Conservation (phyloP, 2,113 vertebrate species). For the Trogon surrucura region DNA sequence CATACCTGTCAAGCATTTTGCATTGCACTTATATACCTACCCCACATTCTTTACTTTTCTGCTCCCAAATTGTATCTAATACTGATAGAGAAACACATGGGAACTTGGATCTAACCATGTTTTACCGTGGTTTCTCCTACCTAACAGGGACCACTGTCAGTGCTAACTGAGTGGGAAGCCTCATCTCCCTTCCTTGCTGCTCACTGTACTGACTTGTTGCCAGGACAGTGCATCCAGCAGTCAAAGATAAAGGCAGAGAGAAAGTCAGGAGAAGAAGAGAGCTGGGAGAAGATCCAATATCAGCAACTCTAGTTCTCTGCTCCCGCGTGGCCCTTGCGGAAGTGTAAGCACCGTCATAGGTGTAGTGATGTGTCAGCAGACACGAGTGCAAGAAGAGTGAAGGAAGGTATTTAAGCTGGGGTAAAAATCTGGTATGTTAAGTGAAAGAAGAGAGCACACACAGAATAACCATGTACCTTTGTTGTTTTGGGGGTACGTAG, state of each 20-base stretch:
- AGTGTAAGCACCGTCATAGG: not conserved
- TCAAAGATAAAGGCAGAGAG: not conserved
- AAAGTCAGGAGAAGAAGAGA: not conserved
- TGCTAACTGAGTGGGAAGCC: not conserved
- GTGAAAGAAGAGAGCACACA: not conserved
- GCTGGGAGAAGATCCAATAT: not conserved
- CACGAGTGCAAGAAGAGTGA: not conserved
- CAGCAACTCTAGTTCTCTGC: not conserved
- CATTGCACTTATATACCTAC: not conserved
- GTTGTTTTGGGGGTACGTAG: accelerated
- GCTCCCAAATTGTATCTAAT: not conserved
- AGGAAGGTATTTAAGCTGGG: not conserved
- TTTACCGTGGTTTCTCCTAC: not conserved
- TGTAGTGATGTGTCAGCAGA: not conserved
- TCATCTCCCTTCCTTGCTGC: not conserved
- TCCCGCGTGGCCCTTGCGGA: not conserved
- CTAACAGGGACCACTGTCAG: not conserved
- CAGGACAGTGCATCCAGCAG: not conserved
- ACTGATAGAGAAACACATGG: not conserved
- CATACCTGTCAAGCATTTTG: not conserved
- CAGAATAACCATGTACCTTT: not conserved
- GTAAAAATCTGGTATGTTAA: not conserved
- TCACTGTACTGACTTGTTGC: not conserved
- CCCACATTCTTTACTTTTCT: not conserved
- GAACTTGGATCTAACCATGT: not conserved